Base-by-base conservation (phyloP, 2,797 vertebrate species). In the Crenichthys baileyi region DNA sequence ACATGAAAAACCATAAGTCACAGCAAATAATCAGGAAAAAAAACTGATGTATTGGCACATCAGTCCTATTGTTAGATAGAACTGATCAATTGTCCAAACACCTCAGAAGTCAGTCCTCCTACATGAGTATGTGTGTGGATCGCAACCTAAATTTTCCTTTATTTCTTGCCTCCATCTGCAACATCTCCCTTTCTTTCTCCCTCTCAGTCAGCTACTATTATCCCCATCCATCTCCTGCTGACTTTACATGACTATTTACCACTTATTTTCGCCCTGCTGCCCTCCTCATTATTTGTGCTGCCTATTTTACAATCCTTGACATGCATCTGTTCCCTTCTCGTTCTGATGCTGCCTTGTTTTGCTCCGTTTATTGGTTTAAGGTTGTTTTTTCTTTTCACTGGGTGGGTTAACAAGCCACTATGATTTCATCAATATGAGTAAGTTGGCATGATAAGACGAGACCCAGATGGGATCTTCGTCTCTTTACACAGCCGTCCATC, bases 401-500 rank as follows among this genome's bases (percentile, higher is more conserved):
- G 85, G 87, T 79, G 81, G 85, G 90, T 93, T 93, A 90, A 93
- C 91, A 90, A 88, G 91, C 87, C 70, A 36, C 77, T 90, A 84
- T 91, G 91, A 93, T 93, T 93, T 92, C 91, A 93, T 93, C 92
- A 90, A 89, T 87, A 86, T 78, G 90, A 91, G 87, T 93, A 91
- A 89, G 89, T 91, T 89, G 88, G 87, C 83, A 88, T 80, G 85
- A 92, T 91, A 91, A 91, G 91, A 93, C 81, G 80, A 90, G 92
- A 91, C 92, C 89, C 92, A 94, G 91, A 93, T 92, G 90, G 88
- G 87, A 90, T 89, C 88, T 86, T 79, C 76, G 22, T 85, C 73
- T 85, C 84, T 86, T 89, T 88, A 87, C 85, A 86, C 87, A 85
- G 83, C 86, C 85, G 86, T 93, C 89, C 88, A 87, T 92, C 90